Conservation (phyloP, 2,113 vertebrate genomes). For the Platycercus adscitus region DNA sequence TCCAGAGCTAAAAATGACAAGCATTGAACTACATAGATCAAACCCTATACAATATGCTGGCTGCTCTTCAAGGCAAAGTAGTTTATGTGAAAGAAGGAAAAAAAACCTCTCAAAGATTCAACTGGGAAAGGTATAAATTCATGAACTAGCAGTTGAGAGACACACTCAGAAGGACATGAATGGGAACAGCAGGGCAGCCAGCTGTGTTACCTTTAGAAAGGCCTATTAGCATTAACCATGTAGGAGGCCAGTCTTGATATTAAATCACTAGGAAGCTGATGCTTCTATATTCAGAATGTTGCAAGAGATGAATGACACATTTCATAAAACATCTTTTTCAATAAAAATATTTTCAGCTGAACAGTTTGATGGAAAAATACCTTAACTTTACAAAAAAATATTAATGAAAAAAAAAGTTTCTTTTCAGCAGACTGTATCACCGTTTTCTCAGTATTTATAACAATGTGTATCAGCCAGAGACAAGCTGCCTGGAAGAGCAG, state of each 20-base stretch:
- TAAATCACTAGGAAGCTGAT: not conserved
- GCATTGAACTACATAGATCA: not conserved
- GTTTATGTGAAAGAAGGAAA: not conserved
- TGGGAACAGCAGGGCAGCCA: not conserved
- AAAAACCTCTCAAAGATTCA: not conserved
- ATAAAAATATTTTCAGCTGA: not conserved
- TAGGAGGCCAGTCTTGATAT: not conserved
- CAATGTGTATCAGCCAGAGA: not conserved
- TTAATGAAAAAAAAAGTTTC: not conserved
- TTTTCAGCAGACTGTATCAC: not conserved
- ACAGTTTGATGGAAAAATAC: not conserved
- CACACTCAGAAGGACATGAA: not conserved
- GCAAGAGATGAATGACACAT: not conserved
- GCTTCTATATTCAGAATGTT: not conserved
- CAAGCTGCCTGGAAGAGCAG: not conserved
- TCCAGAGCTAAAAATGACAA: not conserved
- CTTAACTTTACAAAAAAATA: not conserved
- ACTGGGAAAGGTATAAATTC: not conserved
- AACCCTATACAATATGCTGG: not conserved
- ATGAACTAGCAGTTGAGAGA: not conserved
- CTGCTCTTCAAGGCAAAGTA: not conserved
- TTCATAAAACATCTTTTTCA: not conserved
- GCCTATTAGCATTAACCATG: not conserved
- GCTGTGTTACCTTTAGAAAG: not conserved
- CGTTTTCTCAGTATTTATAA: not conserved